These are phyloP conservation scores for Parus major DNA, from an alignment of 2,113 vertebrate genomes.

Conservation along the genomic window DNA sequence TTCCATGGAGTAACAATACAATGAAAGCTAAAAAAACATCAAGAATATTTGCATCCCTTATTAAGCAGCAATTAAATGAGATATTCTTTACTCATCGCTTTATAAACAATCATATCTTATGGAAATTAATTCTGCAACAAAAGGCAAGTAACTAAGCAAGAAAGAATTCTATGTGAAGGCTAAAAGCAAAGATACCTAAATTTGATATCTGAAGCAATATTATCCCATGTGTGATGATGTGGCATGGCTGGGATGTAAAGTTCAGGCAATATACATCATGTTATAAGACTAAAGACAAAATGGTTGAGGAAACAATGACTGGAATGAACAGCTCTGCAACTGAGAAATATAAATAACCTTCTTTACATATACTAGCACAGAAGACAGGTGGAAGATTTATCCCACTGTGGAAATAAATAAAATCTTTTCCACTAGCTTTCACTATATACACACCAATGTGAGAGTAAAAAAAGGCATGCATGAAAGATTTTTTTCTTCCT, in stretches of 20 bases:
- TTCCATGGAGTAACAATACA: background rate
- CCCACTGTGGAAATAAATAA: background rate
- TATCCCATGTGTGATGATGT: background rate
- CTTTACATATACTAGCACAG: background rate
- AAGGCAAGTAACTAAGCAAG: background rate
- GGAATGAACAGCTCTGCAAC: background rate
- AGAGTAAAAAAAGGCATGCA: background rate
- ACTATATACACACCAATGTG: background rate
- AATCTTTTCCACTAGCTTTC: background rate
- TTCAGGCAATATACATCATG: background rate
- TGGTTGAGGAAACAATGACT: background rate
- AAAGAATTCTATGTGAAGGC: background rate
- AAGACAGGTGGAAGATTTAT: background rate
- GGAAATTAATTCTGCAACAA: background rate
- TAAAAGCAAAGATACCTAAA: background rate
- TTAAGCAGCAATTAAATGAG: background rate
- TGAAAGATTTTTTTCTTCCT: background rate
- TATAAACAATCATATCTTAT: background rate
- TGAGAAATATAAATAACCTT: background rate
- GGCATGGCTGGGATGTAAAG: background rate
- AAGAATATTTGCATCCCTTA: background rate
- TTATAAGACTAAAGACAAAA: background rate
- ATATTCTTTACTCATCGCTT: background rate
- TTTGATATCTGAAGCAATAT: background rate
- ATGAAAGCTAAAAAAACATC: background rate